Base-by-base conservation (phyloP, 2,113 vertebrate genomes). In the Chaetops frenatus region DNA sequence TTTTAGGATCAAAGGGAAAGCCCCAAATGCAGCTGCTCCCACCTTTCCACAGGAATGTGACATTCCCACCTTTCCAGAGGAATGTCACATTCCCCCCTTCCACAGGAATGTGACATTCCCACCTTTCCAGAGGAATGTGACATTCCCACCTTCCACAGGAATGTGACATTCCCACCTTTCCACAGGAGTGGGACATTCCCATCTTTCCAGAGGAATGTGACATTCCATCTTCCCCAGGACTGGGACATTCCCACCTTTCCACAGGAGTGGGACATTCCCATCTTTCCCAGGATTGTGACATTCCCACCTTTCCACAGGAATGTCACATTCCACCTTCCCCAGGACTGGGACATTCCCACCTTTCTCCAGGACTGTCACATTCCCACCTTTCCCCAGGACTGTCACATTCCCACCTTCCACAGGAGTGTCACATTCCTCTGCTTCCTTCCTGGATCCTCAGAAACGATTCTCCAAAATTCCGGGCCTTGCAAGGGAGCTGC, bases 61-160 rank as follows among this genome's bases (percentile, higher is more conserved):
- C 97, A 5, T 98, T 99, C 58, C 97, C n/a, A n/a, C n/a, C n/a
- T n/a, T n/a, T 38, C 38, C 38, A 38, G 9, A 38, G 38, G 38
- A 38, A 38, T 38, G 11, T 38, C 9, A 38, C 38, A 38, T 38
- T 38, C 38, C 38, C 38, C 9, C 38, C 11, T 38, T 38, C 38
- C 38, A 38, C 38, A 38, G 38, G 38, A 38, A 38, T 38, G 38
- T 9, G 38, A 38, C 38, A 38, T 38, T 38, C 38, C 38, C n/a
- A n/a, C n/a, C n/a, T n/a, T n/a, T n/a, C n/a, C n/a, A n/a, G n/a
- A n/a, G n/a, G n/a, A n/a, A n/a, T n/a, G n/a, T n/a, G n/a, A n/a
- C n/a, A n/a, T n/a, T n/a, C n/a, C n/a, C 98, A 99, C 99, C 99
- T 99, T 98, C 38, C 99, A 98, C 44, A 99, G 92, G 20, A 99